Conservation (phyloP, 2,113 vertebrate genomes). For the Spea bombifrons region DNA sequence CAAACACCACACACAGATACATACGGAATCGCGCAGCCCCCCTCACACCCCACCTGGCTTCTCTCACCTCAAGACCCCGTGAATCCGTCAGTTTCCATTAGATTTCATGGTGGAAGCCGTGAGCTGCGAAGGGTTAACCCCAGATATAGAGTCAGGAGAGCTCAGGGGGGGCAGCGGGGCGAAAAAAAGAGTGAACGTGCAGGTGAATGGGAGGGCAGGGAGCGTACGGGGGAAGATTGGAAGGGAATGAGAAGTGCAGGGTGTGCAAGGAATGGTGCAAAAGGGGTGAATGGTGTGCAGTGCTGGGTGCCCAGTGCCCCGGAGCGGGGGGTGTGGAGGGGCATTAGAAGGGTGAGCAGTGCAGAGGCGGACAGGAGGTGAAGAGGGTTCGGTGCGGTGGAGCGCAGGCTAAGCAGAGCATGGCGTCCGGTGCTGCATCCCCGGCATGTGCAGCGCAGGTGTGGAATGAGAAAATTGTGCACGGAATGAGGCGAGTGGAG, state of each 20-base stretch:
- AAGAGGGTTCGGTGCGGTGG: neutral
- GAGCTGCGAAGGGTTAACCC: slow-evolving; percentile 41
- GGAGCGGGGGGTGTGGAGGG: neutral
- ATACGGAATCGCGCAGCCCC: neutral
- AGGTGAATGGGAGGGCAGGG: neutral
- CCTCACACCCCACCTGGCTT: neutral
- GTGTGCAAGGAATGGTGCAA: neutral
- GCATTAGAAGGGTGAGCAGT: neutral
- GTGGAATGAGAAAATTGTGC: neutral
- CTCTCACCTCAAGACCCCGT: slow-evolving; percentile 40
- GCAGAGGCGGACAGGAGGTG: neutral
- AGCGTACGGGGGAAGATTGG: neutral
- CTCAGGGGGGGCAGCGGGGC: slow-evolving; percentile 15
- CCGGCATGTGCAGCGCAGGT: neutral
- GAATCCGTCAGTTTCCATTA: slow-evolving; percentile 33
- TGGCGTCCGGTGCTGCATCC: neutral
- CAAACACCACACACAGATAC: neutral
- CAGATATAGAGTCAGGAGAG: slow-evolving; percentile 11
- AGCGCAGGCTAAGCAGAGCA: slow-evolving; percentile 6
- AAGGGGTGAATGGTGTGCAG: neutral
- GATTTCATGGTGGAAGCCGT: slow-evolving; percentile 30
- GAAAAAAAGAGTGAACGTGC: neutral
- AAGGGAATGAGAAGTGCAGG: neutral
- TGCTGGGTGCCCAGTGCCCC: neutral
- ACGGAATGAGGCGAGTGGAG: neutral